Percentiles rank a stretch among this genome's conserved stretches.
Conservation (phyloP, 2,797 vertebrate species). For the Sparus aurata region DNA sequence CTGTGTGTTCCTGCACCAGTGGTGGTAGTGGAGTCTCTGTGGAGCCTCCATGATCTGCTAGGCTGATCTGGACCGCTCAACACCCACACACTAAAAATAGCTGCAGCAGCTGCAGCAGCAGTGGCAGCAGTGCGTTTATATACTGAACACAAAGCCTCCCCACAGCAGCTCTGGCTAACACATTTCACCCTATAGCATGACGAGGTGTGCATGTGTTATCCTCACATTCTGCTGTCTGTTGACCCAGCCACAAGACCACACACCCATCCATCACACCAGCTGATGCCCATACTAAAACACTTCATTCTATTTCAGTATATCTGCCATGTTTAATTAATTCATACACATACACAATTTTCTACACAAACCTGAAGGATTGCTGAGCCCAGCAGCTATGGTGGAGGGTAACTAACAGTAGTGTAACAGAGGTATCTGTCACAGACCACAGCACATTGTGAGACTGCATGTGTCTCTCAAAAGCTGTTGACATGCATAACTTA, state of each 20-base stretch:
- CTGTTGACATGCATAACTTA: too few species aligned
- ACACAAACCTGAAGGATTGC: neutral
- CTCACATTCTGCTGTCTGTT: neutral
- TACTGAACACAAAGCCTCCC: conserved; percentile 18
- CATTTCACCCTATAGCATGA: conserved; percentile 20
- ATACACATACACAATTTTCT: neutral
- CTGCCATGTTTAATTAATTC: neutral
- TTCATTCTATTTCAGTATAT: neutral
- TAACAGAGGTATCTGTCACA: too few species aligned
- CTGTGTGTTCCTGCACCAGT: conserved; percentile 25
- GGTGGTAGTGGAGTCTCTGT: conserved; percentile 42
- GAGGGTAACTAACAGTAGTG: too few species aligned
- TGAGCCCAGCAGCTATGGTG: too few species aligned
- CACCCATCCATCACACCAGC: conserved; percentile 2
- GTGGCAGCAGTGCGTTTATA: conserved; percentile 32
- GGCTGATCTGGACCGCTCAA: conserved; percentile 64
- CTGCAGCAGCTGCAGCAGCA: conserved; percentile 22
- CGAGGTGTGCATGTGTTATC: neutral
- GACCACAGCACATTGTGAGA: too few species aligned
- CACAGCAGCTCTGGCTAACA: conserved; percentile 29
- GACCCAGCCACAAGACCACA: neutral
- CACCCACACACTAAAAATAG: conserved; percentile 72
- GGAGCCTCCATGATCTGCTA: conserved; percentile 53
- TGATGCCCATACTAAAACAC: neutral
- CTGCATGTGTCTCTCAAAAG: too few species aligned